Base-by-base conservation (phyloP, 2,888 invertebrate genomes). In the Trypoxylon attenuatum region DNA sequence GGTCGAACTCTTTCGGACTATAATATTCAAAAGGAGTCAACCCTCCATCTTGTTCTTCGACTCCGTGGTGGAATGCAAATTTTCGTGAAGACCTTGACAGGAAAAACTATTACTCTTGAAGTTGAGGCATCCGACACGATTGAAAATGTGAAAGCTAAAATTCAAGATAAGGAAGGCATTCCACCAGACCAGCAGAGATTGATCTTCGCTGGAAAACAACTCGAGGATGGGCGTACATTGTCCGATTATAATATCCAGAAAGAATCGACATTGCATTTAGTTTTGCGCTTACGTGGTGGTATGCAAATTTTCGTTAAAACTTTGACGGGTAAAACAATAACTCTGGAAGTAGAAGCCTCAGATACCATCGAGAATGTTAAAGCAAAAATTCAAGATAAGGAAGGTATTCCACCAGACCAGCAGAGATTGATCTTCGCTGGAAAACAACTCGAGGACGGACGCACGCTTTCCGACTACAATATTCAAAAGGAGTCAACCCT, bases 291-390 rank as follows among this genome's bases (percentile, higher is more conserved):
- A 0, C 59, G 80, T 1, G 80, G 80, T 19, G 80, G 80, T 0
- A 81, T 80, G 81, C 80, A 81, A 0, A 80, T 80, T 0, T 80
- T 81, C 0, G 80, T 81, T 0, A 80, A 80, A 5, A 80, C 80
- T 0, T n/a, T 81, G 0, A 81, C 80, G 0, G 79, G 80, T 0
- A 80, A 80, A 13, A 80, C 81, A 0, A 80, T 80, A n/a, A 78
- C 79, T 0, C 15, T 79, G 0, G 77, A 80, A 13, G 79, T 80
- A 0, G 77, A 79, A 2, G 74, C 77, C 0, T 77, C 77, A 0
- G 76, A 80, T 5, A 78, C 77, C 0, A 76, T 76, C 2, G 78
- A 77, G 2, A 77, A 78, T 15, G 78, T 79, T 0, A 79, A 77
- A 4, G 77, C 77, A 0, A 76, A 75, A 45, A 76, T 78, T 23